Evolutionary conservation across 2,797 vertebrate species (phyloP), one percentile per base, ranked within the genome.

Genomic region (Adelosebastes latens): DNA sequence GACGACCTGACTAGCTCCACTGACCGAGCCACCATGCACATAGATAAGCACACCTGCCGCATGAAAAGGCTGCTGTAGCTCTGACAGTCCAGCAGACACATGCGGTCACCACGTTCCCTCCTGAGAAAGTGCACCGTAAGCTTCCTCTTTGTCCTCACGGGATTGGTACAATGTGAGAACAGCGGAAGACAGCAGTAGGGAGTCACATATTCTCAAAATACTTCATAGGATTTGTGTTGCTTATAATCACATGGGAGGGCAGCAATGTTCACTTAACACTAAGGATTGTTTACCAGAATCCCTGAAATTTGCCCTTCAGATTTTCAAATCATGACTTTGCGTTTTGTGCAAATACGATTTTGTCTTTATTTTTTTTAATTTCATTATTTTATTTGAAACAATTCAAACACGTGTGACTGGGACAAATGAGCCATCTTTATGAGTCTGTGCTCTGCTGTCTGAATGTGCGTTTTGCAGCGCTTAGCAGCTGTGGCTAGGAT

Each of bases 11-110:
- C 95, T 0, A 91, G 88, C 32, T 96, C 97, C 0, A 95, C 96
- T 0, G 97, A 99, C 69, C 95, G 90, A 1, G 81, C 96, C 3
- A 96, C 96, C 13, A 89, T 97, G 77, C 95, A 85, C 75, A 94
- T 98, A 2, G 95, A 97, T 89, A 97, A 96, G 88, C 97, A 98
- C 75, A 97, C 95, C 70, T 96, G 95, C 65, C 93, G 98, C 24
- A 97, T 98, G 78, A 96, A 94, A 81, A 96, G 89, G 20, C 95
- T 99, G 27, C 94, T 97, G 8, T 99, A 96, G 93, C 70, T 69
- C 66, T 20, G 53, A 46, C 62, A 5, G 52, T 24, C 72, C 12
- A 46, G 56, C 20, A 53, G 75, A 78, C 29, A 16, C 70, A 62
- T 42, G 64, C n/a, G 8, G 34, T 42, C 25, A 16, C n/a, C 3